Percentiles rank a stretch among this genome's conserved stretches.
phyloP scores from a whole-genome alignment of 2,113 vertebrate genomes.

The Stegostoma tigrinum region DNA sequence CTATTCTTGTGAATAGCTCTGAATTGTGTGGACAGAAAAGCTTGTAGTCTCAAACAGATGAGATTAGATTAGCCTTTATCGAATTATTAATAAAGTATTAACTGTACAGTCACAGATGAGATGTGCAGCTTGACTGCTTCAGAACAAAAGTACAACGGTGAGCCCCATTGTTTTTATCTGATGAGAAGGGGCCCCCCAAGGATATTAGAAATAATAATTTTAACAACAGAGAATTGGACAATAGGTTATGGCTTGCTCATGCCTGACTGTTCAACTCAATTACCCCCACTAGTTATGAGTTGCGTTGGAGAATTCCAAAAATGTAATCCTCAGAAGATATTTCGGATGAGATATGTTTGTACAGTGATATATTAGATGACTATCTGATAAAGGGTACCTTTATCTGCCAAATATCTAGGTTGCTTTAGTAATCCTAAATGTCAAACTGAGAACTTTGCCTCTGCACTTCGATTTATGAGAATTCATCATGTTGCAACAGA shows the following conservation, averaged over 20 bases:
- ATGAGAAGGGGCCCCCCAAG: not conserved
- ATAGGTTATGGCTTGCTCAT: not conserved
- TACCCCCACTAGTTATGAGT: not conserved
- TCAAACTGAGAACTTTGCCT: not conserved
- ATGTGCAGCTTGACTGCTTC: conserved; percentile 3
- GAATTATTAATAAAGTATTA: conserved; percentile 21
- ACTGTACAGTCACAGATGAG: not conserved
- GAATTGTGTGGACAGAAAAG: conserved; percentile 16
- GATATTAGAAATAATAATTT: conserved; percentile 22
- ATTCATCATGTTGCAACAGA: not conserved
- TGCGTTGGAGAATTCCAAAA: not conserved
- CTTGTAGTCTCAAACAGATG: not conserved
- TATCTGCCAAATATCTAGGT: not conserved
- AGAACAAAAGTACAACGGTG: conserved; percentile 6
- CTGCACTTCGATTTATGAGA: not conserved
- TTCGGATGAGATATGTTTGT: not conserved
- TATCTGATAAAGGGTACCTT: not conserved
- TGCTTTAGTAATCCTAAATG: not conserved
- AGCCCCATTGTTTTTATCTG: conserved; percentile 1
- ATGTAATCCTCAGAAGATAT: not conserved
- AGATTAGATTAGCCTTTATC: not conserved
- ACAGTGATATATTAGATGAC: not conserved
- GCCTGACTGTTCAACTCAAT: not conserved
- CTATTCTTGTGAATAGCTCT: not conserved
- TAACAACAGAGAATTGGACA: conserved; percentile 1